Conservation (phyloP, 2,888 invertebrate species). For the Candidula unifasciata region DNA sequence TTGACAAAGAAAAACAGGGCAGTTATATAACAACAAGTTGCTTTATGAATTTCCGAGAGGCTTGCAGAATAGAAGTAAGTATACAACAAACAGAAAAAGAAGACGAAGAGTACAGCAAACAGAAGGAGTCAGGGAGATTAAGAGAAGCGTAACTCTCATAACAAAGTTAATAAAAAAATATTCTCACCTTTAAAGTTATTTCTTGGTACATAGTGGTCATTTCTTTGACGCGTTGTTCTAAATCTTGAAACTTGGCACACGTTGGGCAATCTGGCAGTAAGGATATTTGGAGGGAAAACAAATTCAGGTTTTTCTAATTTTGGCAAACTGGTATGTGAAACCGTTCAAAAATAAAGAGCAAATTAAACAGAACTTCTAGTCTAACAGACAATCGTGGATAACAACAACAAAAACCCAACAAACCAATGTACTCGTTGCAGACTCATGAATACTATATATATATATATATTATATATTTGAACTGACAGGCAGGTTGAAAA, state of each 20-base stretch:
- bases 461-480: too few species aligned
- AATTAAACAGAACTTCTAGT: background rate
- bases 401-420: constrained; percentile 12
- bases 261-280: constrained; percentile 86
- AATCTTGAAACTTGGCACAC: constrained; percentile 90
- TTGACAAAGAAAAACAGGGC: background rate
- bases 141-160: too few species aligned
- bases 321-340: background rate
- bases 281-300: too few species aligned
- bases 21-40: background rate
- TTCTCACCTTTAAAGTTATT: constrained; percentile 88
- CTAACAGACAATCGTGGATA: background rate
- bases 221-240: constrained; percentile 89
- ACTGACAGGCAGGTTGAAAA: too few species aligned
- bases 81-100: too few species aligned
- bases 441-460: too few species aligned
- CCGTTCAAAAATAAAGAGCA: background rate
- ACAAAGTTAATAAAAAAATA: background rate
- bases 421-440: too few species aligned
- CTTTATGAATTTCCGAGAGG: background rate
- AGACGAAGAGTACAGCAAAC: too few species aligned
- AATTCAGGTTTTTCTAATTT: background rate
- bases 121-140: too few species aligned
- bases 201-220: constrained; percentile 88
- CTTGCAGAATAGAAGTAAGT: background rate